Conservation (phyloP, 2,888 invertebrate genomes). For the Mechanitis messenoides region DNA sequence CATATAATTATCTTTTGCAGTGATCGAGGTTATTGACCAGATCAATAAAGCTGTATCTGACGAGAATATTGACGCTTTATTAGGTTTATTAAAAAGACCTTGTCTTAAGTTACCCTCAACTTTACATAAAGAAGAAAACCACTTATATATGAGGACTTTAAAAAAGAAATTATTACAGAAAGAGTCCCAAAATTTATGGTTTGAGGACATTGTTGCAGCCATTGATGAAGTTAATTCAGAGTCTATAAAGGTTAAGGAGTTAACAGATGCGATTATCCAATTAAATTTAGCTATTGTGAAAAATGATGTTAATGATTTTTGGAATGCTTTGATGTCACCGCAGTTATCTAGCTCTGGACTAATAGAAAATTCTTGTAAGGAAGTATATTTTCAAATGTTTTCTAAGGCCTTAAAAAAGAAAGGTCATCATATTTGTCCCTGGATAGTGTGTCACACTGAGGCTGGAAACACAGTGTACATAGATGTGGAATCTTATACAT, state of each 20-base stretch:
- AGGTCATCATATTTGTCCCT: conserved; percentile 64
- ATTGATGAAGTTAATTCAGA: conserved; percentile 68
- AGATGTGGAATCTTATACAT: conserved; percentile 70
- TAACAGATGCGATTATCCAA: conserved; percentile 63
- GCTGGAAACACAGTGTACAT: conserved; percentile 72
- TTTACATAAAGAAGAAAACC: conserved; percentile 66
- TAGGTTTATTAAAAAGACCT: conserved; percentile 66
- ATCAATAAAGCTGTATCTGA: conserved; percentile 78
- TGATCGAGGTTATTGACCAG: conserved; percentile 73
- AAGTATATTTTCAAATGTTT: conserved; percentile 69
- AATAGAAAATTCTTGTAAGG: conserved; percentile 56
- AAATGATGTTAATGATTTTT: conserved; percentile 58
- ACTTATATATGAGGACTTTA: conserved; percentile 72
- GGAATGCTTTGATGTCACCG: conserved; percentile 51
- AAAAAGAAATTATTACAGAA: conserved; percentile 69
- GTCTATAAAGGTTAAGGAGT: conserved; percentile 65
- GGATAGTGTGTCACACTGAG: conserved; percentile 71
- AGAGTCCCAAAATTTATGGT: conserved; percentile 77
- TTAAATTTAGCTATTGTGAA: conserved; percentile 63
- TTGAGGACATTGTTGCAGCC: conserved; percentile 74
- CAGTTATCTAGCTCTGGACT: conserved; percentile 42
- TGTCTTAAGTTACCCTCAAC: conserved; percentile 60
- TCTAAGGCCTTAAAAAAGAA: conserved; percentile 63
- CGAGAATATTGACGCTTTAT: conserved; percentile 68
- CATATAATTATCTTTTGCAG: conserved; percentile 48